Percentiles rank a stretch among this genome's conserved stretches.
These are phyloP conservation scores for Phengaris arion DNA, from an alignment of 2,888 invertebrate genomes.

Conservation along the genomic window DNA sequence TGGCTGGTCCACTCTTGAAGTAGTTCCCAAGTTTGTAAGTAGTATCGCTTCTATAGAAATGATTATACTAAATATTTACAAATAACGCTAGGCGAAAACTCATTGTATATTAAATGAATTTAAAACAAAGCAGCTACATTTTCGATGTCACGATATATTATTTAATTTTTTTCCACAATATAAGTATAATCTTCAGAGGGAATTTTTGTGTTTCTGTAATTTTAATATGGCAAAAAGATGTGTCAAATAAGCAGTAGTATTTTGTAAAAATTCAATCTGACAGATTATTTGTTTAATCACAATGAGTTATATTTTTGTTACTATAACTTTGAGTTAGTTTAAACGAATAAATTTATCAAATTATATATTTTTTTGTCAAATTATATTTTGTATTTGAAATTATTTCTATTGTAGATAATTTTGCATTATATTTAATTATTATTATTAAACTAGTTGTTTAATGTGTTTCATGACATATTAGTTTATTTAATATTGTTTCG, in stretches of 20 bases:
- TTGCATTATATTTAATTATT: not conserved
- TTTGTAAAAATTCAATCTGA: not conserved
- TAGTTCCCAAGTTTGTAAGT: not conserved
- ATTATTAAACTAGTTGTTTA: not conserved
- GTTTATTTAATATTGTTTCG: not conserved
- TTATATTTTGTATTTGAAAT: not conserved
- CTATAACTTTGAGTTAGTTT: not conserved
- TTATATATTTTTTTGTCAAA: conserved; percentile 1
- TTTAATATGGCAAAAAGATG: not conserved
- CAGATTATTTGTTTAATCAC: not conserved
- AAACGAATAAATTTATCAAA: not conserved
- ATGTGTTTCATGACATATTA: not conserved
- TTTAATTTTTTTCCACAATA: too few relatives aligned
- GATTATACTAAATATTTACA: not conserved
- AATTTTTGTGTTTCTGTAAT: too few relatives aligned
- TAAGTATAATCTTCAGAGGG: too few relatives aligned
- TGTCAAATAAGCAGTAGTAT: not conserved
- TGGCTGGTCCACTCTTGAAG: not conserved
- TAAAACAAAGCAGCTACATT: too few relatives aligned
- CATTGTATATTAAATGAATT: too few relatives aligned
- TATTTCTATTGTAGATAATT: not conserved
- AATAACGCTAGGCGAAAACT: too few relatives aligned
- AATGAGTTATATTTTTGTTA: not conserved
- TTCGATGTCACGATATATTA: too few relatives aligned
- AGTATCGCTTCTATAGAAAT: not conserved